These are phyloP conservation scores for Melanophora roralis DNA, from an alignment of 2,888 invertebrate species.

Conservation along the genomic window DNA sequence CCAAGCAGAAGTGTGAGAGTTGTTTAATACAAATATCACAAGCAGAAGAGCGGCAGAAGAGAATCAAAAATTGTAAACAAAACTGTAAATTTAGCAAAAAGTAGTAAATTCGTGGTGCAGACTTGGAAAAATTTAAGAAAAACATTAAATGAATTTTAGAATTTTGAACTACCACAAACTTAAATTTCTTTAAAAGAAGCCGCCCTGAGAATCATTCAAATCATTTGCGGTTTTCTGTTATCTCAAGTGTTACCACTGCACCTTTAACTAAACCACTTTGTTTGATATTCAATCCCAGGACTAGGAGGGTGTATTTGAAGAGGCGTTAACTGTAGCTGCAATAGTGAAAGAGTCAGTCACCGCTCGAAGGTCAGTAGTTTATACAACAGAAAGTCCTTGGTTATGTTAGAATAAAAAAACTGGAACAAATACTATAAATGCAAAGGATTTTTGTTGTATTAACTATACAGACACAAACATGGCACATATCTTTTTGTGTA, in stretches of 20 bases:
- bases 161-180: background rate
- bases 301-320: background rate
- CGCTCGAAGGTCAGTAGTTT: slow-evolving; percentile 60
- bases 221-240: slow-evolving; percentile 11
- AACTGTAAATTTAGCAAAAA: background rate
- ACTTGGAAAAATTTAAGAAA: background rate
- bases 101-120: background rate
- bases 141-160: background rate
- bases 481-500: background rate
- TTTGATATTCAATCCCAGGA: background rate
- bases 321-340: background rate
- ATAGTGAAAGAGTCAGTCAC: slow-evolving; percentile 60
- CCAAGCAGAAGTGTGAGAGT: background rate
- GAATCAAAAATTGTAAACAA: background rate
- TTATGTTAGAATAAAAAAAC: slow-evolving; percentile 33
- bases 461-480: slow-evolving; percentile 18
- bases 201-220: background rate
- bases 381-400: slow-evolving; percentile 38
- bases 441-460: slow-evolving; percentile 44
- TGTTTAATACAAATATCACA: background rate
- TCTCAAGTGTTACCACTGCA: slow-evolving; percentile 12
- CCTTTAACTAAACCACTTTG: background rate
- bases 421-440: slow-evolving; percentile 45
- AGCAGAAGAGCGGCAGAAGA: background rate
- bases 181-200: background rate